phyloP scores from a whole-genome alignment of 2,113 vertebrate species.

The Sinocyclocheilus anshuiensis region DNA sequence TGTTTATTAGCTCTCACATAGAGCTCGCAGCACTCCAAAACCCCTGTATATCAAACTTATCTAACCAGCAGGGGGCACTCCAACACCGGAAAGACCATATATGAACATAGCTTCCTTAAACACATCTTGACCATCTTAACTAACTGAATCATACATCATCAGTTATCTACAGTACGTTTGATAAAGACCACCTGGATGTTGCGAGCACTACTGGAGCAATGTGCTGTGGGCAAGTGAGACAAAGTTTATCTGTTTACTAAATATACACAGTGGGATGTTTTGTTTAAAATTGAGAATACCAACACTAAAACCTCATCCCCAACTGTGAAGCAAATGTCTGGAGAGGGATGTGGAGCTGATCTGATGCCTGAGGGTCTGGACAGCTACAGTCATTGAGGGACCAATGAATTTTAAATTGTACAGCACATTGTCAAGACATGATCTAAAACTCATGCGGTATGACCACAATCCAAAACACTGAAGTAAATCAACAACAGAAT shows the following conservation, averaged over 20 bases:
- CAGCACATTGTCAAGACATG: background rate
- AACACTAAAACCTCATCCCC: slow-evolving; percentile 20
- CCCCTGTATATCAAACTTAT: no score
- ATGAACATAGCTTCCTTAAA: no score
- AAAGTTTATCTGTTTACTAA: slow-evolving; percentile 1
- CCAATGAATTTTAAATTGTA: slow-evolving; percentile 22
- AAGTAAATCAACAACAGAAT: slow-evolving; percentile 22
- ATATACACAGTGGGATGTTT: slow-evolving; percentile 1
- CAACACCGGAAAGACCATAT: no score
- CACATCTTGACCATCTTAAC: no score
- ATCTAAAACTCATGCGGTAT: background rate
- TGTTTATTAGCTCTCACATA: no score
- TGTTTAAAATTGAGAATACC: background rate
- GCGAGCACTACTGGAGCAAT: background rate
- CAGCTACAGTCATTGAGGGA: slow-evolving; percentile 2
- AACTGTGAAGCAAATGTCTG: slow-evolving; percentile 29
- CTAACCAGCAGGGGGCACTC: no score
- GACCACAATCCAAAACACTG: background rate
- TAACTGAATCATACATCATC: no score
- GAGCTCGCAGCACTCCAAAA: no score
- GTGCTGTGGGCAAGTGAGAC: background rate
- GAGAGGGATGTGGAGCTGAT: background rate
- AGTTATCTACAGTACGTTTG: background rate
- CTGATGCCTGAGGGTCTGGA: slow-evolving; percentile 12
- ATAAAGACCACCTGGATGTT: background rate